Evolutionary conservation across 1,140 invertebrate species (phyloP), one percentile per base, ranked within the genome.

Genomic region (Amyelois transitella): DNA sequence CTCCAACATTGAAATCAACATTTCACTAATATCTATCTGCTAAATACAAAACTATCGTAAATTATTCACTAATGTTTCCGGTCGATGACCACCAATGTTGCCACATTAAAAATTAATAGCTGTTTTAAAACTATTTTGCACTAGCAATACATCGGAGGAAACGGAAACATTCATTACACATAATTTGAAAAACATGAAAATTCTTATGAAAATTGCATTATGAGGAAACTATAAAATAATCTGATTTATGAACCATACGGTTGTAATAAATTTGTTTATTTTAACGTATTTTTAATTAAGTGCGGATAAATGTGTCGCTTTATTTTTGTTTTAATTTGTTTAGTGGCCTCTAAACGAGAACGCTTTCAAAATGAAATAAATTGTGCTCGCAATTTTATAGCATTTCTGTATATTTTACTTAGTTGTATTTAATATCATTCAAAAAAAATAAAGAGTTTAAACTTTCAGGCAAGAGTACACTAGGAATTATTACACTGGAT

Each of bases 41-140:
- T 82, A 77, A 81, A 75, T 66, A 70, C 71, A 69, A 77, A 80
- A 77, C 72, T 71, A 50, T 72, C 71, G 69, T 87, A 87, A 84
- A 87, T 87, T 79, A 86, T 80, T 73, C 70, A 78, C 83, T 87
- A 85, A 84, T 86, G 78, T 84, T 84, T 86, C 84, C 84, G 81
- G 81, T 74, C 74, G 63, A 63, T 64, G 66, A 62, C 70, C 67
- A 72, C 72, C 80, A 69, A 77, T 84, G 79, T 77, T 77, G 70
- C 69, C 66, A 69, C 72, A 72, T 82, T 76, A 83, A 82, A 80
- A 82, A 85, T 82, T 81, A 75, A 84, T 83, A 81, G 76, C 62
- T 24, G 73, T 75, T 77, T 77, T 77, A 71, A 77, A 77, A 83
- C 71, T 80, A 81, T 85, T 85, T 86, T 55, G 81, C 79, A 82